phyloP scores from a whole-genome alignment of 2,113 vertebrate genomes.

The Physeter macrocephalus region DNA sequence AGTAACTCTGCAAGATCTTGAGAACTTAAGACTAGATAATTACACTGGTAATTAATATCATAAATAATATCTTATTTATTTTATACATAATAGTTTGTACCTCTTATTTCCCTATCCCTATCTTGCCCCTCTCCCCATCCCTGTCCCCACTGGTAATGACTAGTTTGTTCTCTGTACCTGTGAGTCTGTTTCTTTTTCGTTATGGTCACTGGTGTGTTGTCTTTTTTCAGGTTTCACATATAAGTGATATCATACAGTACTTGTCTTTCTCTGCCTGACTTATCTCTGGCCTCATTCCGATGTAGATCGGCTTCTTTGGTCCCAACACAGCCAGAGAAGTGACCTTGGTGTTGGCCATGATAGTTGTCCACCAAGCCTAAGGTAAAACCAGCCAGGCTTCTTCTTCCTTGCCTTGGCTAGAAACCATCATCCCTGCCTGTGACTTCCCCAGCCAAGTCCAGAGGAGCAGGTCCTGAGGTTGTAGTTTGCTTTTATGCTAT shows the following conservation, averaged over 20 bases:
- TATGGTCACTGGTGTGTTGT: not conserved
- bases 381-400: not conserved
- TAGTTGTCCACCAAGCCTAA: not conserved
- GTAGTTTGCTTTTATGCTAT: not conserved
- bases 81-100: not conserved
- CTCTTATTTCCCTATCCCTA: no score
- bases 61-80: not conserved
- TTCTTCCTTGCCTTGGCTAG: not conserved
- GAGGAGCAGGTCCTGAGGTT: not conserved
- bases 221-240: not conserved
- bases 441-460: not conserved
- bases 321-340: fast-evolving
- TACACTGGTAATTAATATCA: not conserved
- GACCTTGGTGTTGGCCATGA: not conserved
- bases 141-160: not conserved
- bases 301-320: not conserved
- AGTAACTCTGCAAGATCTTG: not conserved
- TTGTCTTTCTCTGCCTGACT: not conserved
- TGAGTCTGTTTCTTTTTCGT: not conserved
- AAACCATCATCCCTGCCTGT: not conserved
- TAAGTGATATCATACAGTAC: not conserved
- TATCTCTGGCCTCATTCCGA: not conserved
- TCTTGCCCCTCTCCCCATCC: not conserved
- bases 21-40: not conserved
- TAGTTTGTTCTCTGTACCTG: not conserved